phyloP scores from a whole-genome alignment of 1,140 invertebrate species.

The Trichonephila clavipes region DNA sequence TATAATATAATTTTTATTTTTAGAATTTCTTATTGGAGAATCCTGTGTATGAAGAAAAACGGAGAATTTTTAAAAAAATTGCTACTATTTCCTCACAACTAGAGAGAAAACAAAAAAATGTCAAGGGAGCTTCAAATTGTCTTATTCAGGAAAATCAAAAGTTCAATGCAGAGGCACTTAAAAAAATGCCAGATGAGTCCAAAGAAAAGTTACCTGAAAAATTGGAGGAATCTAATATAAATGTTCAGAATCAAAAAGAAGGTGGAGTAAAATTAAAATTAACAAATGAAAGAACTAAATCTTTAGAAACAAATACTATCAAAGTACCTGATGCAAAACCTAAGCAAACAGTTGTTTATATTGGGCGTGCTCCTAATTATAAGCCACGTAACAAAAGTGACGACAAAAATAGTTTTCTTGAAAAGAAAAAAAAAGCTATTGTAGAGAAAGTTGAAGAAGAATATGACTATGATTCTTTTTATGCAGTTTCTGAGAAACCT shows the following conservation, averaged over 20 bases:
- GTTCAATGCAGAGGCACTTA: background rate
- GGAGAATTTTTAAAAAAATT: background rate
- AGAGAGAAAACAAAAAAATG: background rate
- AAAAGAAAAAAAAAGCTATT: background rate
- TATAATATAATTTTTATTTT: background rate
- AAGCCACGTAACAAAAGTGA: background rate
- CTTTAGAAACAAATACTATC: background rate
- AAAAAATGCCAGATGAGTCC: background rate
- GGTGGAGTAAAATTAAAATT: background rate
- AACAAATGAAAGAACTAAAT: background rate
- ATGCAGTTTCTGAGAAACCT: background rate
- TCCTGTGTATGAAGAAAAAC: conserved; percentile 49
- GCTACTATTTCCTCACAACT: background rate
- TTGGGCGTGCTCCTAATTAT: conserved; percentile 57
- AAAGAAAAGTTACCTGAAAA: background rate
- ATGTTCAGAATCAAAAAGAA: background rate
- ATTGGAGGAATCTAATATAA: background rate
- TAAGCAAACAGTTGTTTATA: background rate
- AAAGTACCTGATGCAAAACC: background rate
- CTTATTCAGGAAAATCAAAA: background rate
- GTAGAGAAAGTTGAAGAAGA: background rate
- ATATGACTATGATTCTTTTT: background rate
- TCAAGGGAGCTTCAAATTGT: background rate
- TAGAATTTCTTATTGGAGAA: conserved; percentile 30
- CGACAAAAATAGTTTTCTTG: background rate